phyloP scores from a whole-genome alignment of 2,888 invertebrate species.

The Oxycera nigricornis region DNA sequence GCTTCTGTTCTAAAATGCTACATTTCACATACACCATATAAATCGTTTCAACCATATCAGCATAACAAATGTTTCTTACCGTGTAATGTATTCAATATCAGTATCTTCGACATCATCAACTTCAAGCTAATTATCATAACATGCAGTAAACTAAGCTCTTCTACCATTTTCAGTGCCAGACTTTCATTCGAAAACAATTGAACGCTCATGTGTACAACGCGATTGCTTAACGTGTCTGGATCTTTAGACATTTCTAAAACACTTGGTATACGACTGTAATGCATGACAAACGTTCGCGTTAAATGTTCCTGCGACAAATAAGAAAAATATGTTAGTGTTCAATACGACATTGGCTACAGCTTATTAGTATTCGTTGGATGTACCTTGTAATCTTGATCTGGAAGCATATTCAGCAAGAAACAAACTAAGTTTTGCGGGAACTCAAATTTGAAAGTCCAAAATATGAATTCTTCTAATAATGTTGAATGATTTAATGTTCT shows the following conservation, averaged over 20 bases:
- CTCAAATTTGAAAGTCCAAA: slow-evolving; percentile 97
- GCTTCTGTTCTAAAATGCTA: too few species aligned
- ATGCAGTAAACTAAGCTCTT: slow-evolving; percentile 86
- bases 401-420: slow-evolving; percentile 91
- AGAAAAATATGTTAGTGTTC: background rate
- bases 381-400: slow-evolving; percentile 93
- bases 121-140: slow-evolving; percentile 91
- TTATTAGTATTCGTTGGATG: background rate
- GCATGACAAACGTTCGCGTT: slow-evolving; percentile 92
- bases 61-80: too few species aligned
- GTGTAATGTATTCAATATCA: slow-evolving; percentile 86
- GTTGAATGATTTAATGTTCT: slow-evolving; percentile 82
- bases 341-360: background rate
- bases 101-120: slow-evolving; percentile 91
- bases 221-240: slow-evolving; percentile 91
- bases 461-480: slow-evolving; percentile 92
- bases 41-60: too few species aligned
- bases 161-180: slow-evolving; percentile 88
- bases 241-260: slow-evolving; percentile 86
- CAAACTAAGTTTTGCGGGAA: slow-evolving; percentile 98
- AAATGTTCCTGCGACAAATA: slow-evolving; percentile 76
- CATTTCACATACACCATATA: too few species aligned
- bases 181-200: slow-evolving; percentile 95
- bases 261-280: slow-evolving; percentile 93
- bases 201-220: slow-evolving; percentile 97